Evolutionary conservation across 2,888 invertebrate species (phyloP).

Genomic region (Stomorhina lunata): DNA sequence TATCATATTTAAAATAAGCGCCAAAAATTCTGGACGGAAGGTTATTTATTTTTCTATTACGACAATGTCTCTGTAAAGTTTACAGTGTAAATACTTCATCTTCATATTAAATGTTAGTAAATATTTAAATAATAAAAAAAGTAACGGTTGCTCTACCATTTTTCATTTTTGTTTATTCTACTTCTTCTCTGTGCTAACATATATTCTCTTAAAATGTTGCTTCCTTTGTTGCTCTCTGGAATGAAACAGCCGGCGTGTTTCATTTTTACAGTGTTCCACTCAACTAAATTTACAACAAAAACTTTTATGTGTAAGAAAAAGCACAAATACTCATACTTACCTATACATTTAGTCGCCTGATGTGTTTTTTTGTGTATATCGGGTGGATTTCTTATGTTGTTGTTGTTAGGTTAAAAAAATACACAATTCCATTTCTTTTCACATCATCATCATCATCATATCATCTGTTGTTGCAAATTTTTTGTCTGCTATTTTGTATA

Average conservation of each 20-base stretch:
- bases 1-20: too few relatives aligned
- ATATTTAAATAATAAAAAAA: too few relatives aligned
- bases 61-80: too few relatives aligned
- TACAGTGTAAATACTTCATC: too few relatives aligned
- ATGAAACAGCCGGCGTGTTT: background rate
- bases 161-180: too few relatives aligned
- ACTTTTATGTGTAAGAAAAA: background rate
- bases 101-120: too few relatives aligned
- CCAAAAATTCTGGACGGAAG: too few relatives aligned
- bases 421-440: conserved; percentile 15
- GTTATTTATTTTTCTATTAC: too few relatives aligned
- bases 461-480: conserved; percentile 50
- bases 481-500: background rate
- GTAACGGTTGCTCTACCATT: too few relatives aligned
- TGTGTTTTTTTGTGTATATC: background rate
- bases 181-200: too few relatives aligned
- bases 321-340: background rate
- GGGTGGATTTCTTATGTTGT: conserved; percentile 9
- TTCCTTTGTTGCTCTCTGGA: background rate
- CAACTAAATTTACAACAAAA: conserved; percentile 1
- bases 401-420: background rate
- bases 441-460: conserved; percentile 45
- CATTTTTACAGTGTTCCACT: background rate
- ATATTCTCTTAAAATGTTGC: too few relatives aligned
- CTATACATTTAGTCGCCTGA: conserved; percentile 53